Evolutionary conservation across 1,140 invertebrate species (phyloP), one percentile per base, ranked within the genome.

Genomic region (Bombus cullumanus): DNA sequence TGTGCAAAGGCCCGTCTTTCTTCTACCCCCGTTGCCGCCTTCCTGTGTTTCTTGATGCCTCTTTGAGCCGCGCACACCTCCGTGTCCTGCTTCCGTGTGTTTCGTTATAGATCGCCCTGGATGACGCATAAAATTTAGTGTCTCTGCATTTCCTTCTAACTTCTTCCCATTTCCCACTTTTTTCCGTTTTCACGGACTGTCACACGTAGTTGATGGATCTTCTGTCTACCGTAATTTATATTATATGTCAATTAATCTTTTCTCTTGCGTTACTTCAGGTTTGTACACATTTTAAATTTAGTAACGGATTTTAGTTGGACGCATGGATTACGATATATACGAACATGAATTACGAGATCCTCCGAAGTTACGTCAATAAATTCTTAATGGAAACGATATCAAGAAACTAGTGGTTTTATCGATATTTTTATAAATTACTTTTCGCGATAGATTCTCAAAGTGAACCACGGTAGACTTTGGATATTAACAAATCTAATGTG

Each of bases 1-100:
- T 87, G 90, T 88, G 90, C 81, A 91, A 91, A 89, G 81, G 88
- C 89, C 86, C 25, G 9, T 39, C 37, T 10, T 18, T 8, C 81
- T 74, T 62, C 74, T 79, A 64, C 77, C 71, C 75, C 43, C 43
- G 59, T n/a, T 68, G 2, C 25, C 43, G 28, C 25, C 53, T 12
- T 59, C 31, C 80, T 68, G n/a, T 68, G 47, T 75, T 81, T 73
- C 64, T 81, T 68, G n/a, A 77, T 85, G 80, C 88, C 79, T 83
- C 88, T 89, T 89, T 77, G 59, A 86, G 53, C 41, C 71, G 79
- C 79, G 84, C 79, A 73, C 83, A 77, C 83, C 83, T 66, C 69
- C 62, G 71, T 82, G 76, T 79, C 80, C 18, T 53, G 68, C 47
- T 34, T 47, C 81, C 28, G 74, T 73, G 68, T 34, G 53, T 85